Evolutionary conservation across 2,888 invertebrate species (phyloP), one percentile per base, ranked within the genome.

Genomic region (Drosophila colorata): DNA sequence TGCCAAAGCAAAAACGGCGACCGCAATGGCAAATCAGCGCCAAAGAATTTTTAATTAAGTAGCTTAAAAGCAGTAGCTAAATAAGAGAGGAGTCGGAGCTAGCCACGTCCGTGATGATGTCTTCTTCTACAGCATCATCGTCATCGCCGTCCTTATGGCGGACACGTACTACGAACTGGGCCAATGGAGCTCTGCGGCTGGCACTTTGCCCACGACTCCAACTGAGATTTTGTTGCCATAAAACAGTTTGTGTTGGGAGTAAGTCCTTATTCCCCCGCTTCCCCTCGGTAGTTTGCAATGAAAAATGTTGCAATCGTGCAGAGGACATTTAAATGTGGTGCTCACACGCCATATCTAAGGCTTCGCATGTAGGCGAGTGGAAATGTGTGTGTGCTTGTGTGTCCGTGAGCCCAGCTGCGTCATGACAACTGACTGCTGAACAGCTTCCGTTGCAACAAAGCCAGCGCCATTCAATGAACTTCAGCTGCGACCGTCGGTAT

Each of bases 1-100:
- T 55, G 44, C 25, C 25, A 60, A 52, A 31, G 25, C 49, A 44
- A 41, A 33, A 49, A 25, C 52, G 37, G 23, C 31, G 20, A 56
- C 51, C 25, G 53, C 37, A 74, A 53, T 44, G 61, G 56, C 52
- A 80, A 80, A 76, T 71, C 70, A 74, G 60, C 59, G 69, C 41
- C 64, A 77, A 79, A 68, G 75, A 80, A 82, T 85, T 85, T 87
- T 80, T 85, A 87, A 87, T 87, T 87, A 85, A 85, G 86, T 74
- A 65, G 66, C 74, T 63, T 72, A 69, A 69, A 71, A 73, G 58
- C 53, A 59, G 55, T 28, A 49, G 31, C 53, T 16, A 23, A 28
- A 28, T 28, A 9, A 11, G 23, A 40, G n/a, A 28, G 38, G 3
- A 18, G 28, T 6, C 28, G 40, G 49, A 69, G 44, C 31, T 46